Evolutionary conservation across 2,888 invertebrate genomes (phyloP).

Genomic region (Caenorhabditis plicata): DNA sequence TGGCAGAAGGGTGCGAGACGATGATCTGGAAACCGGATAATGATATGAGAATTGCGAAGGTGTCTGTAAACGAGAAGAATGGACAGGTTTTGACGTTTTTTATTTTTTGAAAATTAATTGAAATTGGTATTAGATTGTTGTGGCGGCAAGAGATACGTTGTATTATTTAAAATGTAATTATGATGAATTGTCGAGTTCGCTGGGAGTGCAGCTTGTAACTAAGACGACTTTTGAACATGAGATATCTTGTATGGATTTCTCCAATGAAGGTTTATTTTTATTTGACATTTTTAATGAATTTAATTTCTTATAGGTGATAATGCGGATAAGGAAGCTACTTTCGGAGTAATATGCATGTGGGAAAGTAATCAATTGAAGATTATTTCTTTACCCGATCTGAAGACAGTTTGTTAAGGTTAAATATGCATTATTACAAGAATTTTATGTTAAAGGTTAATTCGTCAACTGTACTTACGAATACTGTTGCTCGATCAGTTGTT

Average conservation of each 20-base stretch:
- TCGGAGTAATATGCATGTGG: slow-evolving; percentile 93
- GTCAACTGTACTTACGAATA: slow-evolving; percentile 72
- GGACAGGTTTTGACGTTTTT: slow-evolving; percentile 55
- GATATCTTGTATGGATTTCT: slow-evolving; percentile 92
- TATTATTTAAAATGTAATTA: slow-evolving; percentile 39
- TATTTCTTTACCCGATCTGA: slow-evolving; percentile 79
- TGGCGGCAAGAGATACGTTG: slow-evolving; percentile 39
- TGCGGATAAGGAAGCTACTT: slow-evolving; percentile 66
- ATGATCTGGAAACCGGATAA: slow-evolving; percentile 30
- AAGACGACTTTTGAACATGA: slow-evolving; percentile 80
- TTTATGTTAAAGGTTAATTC: slow-evolving; percentile 16
- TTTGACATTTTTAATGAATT: background rate
- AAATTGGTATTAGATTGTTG: slow-evolving; percentile 63
- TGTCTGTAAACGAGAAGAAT: slow-evolving; percentile 57
- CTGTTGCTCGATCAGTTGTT: slow-evolving; percentile 90
- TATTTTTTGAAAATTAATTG: background rate
- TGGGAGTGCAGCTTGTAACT: slow-evolving; percentile 29
- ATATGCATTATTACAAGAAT: background rate
- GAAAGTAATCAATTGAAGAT: slow-evolving; percentile 91
- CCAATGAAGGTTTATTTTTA: slow-evolving; percentile 72
- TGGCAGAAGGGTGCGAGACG: slow-evolving; percentile 70
- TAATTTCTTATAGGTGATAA: slow-evolving; percentile 12
- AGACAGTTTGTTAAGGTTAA: slow-evolving; percentile 68
- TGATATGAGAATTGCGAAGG: slow-evolving; percentile 18
- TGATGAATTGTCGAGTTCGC: slow-evolving; percentile 12